Evolutionary conservation across 92 coral and sea anemone genomes (phyloP), one percentile per base, ranked within the genome.

Genomic region (Diadumene lineata): DNA sequence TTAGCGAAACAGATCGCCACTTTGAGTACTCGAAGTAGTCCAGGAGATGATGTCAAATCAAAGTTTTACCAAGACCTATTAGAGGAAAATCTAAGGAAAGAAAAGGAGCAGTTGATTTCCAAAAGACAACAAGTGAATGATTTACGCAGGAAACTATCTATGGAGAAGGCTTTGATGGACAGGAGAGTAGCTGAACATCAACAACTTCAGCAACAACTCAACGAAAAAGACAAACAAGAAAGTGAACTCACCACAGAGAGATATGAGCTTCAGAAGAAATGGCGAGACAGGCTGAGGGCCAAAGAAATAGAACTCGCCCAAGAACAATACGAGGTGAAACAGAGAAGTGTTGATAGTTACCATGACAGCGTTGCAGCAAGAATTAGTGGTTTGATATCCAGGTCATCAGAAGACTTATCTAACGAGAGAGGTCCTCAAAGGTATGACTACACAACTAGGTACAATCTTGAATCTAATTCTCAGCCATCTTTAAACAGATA

Each of bases 51-150:
- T n/a, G 81, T 72, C 53, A 78, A 86, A 60, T 84, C 92, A 11
- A 91, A 77, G 73, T 81, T 66, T 73, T 91, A 81, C 31, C 90
- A 91, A 77, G 84, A 81, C 43, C 27, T 87, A 29, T 73, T 91
- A 53, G 97, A 91, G 57, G 97, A 91, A 50, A 91, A 85, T 67
- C 76, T 91, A 31, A 84, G 86, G 56, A 86, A 92, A 78, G 97
- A 91, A 50, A 91, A 87, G 69, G 92, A 87, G 63, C 66, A 88
- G 30, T 74, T 91, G 74, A 71, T 72, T 9, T 70, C 85, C 4
- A 91, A 91, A 76, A 90, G 90, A 23, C 85, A 81, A 44, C 97
- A 91, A 58, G 90, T 88, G 38, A 92, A 87, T 68, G 92, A 87
- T 68, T 73, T 91, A 25, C 92, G 88, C 33, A 70, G 77, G 24